Percentiles rank a stretch among this genome's conserved stretches.
These are phyloP conservation scores for Bombus breviceps DNA, from an alignment of 1,140 invertebrate species.

Conservation along the genomic window DNA sequence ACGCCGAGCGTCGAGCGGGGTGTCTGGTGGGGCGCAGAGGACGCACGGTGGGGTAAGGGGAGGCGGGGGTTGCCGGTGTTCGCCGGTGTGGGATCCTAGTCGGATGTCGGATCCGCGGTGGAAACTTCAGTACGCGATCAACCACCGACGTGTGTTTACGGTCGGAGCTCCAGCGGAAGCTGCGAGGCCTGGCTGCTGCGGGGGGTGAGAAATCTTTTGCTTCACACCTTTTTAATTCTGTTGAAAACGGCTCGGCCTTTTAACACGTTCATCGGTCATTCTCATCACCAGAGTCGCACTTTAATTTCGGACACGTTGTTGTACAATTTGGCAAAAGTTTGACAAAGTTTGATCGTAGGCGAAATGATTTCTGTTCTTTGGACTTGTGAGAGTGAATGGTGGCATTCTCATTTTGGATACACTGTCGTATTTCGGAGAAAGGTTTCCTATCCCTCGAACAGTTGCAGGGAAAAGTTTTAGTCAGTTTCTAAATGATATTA, in stretches of 20 bases:
- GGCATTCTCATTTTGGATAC: too few relatives aligned
- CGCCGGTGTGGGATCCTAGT: conserved; percentile 55
- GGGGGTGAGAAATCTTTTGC: conserved; percentile 58
- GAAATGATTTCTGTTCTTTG: too few relatives aligned
- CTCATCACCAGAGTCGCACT: too few relatives aligned
- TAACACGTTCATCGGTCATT: too few relatives aligned
- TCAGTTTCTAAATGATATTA: too few relatives aligned
- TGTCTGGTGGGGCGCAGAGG: conserved; percentile 55
- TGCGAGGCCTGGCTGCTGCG: conserved; percentile 67
- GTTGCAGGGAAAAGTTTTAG: too few relatives aligned
- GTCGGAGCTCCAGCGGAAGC: conserved; percentile 75
- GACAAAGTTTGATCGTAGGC: too few relatives aligned
- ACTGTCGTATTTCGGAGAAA: too few relatives aligned
- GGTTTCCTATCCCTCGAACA: too few relatives aligned
- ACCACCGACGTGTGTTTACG: conserved; percentile 78
- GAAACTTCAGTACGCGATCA: conserved; percentile 79
- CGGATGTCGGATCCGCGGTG: conserved; percentile 70
- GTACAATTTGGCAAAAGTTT: too few relatives aligned
- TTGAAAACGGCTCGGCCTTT: not conserved
- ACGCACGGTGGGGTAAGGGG: conserved; percentile 45
- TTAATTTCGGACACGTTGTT: too few relatives aligned
- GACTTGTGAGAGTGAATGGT: too few relatives aligned
- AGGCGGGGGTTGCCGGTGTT: conserved; percentile 66
- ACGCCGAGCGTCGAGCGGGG: conserved; percentile 40
- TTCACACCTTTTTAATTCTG: conserved; percentile 10